These are phyloP conservation scores for Leptestheria dahalacensis DNA, from an alignment of 1,140 invertebrate genomes.

Conservation along the genomic window DNA sequence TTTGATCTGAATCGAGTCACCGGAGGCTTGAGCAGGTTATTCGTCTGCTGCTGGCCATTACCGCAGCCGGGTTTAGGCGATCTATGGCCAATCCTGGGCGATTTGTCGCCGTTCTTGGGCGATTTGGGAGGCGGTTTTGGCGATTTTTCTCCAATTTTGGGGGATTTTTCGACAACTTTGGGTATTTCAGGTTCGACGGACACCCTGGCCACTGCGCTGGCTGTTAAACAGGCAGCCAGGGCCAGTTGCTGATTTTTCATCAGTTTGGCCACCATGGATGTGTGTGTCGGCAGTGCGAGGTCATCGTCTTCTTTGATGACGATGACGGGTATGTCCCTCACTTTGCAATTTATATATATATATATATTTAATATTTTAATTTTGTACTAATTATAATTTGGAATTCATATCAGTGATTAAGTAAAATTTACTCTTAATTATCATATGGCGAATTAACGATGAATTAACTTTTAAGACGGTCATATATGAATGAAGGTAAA, in stretches of 20 bases:
- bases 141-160: not conserved
- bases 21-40: not conserved
- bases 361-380: not conserved
- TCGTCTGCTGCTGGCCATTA: not conserved
- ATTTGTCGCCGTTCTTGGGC: not conserved
- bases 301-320: not conserved
- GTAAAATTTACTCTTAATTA: not conserved
- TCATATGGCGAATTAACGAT: not conserved
- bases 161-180: not conserved
- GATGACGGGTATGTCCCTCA: not conserved
- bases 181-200: not conserved
- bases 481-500: constrained; percentile 25
- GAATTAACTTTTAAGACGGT: not conserved
- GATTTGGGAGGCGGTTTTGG: not conserved
- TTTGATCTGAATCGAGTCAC: constrained; percentile 1
- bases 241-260: constrained; percentile 6
- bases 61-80: not conserved
- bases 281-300: not conserved
- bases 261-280: constrained; percentile 5
- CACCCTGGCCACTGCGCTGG: constrained; percentile 3
- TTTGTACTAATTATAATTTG: too few relatives aligned
- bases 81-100: not conserved
- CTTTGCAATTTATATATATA: not conserved
- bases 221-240: not conserved
- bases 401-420: not conserved